A percentile compares a stretch with the other conserved stretches of the same genome.
phyloP scores from a whole-genome alignment of 2,888 invertebrate species.

The Homarus gammarus region DNA sequence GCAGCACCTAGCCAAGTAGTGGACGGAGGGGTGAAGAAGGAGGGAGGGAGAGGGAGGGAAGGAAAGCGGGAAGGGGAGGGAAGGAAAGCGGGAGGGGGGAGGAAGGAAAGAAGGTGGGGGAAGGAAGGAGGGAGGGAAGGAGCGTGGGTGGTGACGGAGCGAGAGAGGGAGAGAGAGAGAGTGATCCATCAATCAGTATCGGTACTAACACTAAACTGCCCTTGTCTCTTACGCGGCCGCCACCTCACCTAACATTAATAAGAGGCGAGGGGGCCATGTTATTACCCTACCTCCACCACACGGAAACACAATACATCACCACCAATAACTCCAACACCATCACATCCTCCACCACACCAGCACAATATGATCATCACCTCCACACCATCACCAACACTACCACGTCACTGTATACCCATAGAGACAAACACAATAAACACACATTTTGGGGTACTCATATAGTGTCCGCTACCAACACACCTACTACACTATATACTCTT shows the following conservation, averaged over 20 bases:
- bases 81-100: not conserved
- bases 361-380: too few species aligned
- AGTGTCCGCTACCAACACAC: too few species aligned
- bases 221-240: not conserved
- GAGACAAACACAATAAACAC: too few species aligned
- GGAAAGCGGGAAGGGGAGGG: not conserved
- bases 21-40: not conserved
- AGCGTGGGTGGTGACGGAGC: too few species aligned
- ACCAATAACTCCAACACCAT: not conserved
- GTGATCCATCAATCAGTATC: too few species aligned
- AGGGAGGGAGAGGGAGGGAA: not conserved
- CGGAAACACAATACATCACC: not conserved
- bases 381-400: too few species aligned
- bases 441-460: too few species aligned
- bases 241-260: not conserved
- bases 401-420: too few species aligned
- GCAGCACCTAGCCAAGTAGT: too few species aligned
- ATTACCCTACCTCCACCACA: conserved; percentile 1
- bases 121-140: not conserved
- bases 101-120: too few species aligned
- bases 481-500: too few species aligned
- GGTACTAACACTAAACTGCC: not conserved
- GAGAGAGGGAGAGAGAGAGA: not conserved
- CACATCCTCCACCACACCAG: too few species aligned
- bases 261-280: not conserved